Percentiles rank a stretch among this genome's conserved stretches.
phyloP scores from a whole-genome alignment of 2,888 invertebrate species.

The Diloba caeruleocephala region DNA sequence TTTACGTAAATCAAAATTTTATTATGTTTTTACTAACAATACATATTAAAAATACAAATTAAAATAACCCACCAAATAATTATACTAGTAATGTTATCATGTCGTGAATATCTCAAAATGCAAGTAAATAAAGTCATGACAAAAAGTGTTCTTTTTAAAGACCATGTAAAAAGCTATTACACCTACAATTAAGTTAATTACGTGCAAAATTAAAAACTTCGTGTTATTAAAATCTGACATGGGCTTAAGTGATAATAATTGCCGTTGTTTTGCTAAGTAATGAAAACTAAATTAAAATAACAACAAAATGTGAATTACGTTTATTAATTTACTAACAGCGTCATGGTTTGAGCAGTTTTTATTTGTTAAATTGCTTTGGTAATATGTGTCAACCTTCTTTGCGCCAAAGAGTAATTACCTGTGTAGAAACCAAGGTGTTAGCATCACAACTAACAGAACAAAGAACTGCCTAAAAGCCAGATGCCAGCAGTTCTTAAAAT shows the following conservation, averaged over 20 bases:
- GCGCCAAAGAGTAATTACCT: too few species aligned
- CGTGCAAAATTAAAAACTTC: conserved; percentile 40
- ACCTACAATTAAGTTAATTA: conserved; percentile 10
- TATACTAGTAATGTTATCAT: too few species aligned
- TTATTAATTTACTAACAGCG: conserved; percentile 42
- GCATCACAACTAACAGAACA: too few species aligned
- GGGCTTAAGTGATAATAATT: conserved; percentile 69
- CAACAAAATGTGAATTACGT: conserved; percentile 15
- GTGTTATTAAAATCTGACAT: conserved; percentile 70
- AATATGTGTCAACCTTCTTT: too few species aligned
- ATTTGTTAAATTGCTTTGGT: not conserved
- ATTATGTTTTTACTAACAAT: too few species aligned
- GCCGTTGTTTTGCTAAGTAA: conserved; percentile 62
- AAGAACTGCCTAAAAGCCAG: too few species aligned
- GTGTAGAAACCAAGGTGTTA: too few species aligned
- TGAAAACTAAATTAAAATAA: conserved; percentile 62
- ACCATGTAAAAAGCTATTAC: conserved; percentile 11
- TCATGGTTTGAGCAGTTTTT: not conserved
- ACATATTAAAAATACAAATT: too few species aligned
- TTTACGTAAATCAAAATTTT: too few species aligned
- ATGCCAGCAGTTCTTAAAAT: too few species aligned
- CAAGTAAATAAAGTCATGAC: not conserved
- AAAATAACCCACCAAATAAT: too few species aligned
- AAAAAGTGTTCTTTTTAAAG: conserved; percentile 21
- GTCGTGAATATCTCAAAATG: not conserved